Evolutionary conservation across 2,888 invertebrate genomes (phyloP).

Genomic region (Cephus pygmeus): DNA sequence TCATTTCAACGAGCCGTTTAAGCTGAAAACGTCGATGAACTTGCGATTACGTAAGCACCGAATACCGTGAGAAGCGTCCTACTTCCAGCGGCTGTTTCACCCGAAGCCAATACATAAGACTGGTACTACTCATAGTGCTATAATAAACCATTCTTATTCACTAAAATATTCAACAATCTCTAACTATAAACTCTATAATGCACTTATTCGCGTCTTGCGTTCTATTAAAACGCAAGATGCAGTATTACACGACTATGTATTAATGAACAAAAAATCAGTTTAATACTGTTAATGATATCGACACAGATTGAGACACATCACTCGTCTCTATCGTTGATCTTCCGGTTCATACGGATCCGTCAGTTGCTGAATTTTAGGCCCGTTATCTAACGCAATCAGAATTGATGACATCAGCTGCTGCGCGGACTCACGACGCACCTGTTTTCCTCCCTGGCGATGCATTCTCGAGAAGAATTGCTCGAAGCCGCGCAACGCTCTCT

Average conservation of each 20-base stretch:
- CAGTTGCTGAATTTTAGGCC: neutral
- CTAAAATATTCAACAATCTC: neutral
- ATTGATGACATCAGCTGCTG: neutral
- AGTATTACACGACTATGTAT: neutral
- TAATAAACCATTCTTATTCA: neutral
- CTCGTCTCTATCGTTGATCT: neutral
- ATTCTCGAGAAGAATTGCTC: neutral
- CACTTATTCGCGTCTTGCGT: neutral
- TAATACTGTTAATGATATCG: neutral
- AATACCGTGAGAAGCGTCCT: neutral
- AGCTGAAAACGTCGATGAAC: neutral
- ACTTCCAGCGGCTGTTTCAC: neutral
- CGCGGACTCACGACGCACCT: neutral
- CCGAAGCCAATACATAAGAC: neutral
- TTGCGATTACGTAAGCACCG: neutral
- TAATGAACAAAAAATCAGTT: neutral
- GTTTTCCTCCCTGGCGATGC: neutral
- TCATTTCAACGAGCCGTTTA: neutral
- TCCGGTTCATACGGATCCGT: neutral
- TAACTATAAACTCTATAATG: neutral
- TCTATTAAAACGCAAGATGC: neutral
- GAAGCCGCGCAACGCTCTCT: no score
- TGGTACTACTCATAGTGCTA: neutral
- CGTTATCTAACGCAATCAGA: neutral
- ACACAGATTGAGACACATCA: neutral